A percentile compares a stretch with the other conserved stretches of the same genome.
Evolutionary conservation across 2,888 invertebrate genomes (phyloP).

Genomic region (Rambutsinella grinnellia): DNA sequence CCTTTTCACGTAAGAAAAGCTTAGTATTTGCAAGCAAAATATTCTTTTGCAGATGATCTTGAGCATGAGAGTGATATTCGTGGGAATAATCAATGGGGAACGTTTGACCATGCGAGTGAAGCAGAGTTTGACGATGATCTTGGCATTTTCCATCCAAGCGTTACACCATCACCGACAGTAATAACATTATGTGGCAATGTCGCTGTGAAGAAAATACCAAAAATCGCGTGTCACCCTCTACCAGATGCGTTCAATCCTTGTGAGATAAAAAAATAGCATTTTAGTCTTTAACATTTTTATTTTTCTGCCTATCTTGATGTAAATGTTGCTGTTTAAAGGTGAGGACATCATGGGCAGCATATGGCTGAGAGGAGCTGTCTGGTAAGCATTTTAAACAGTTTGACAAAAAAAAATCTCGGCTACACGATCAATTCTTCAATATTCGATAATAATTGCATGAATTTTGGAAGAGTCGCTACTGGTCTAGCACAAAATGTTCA

Average conservation of each 20-base stretch:
- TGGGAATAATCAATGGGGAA: slow-evolving; percentile 32
- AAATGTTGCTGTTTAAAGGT: slow-evolving; percentile 66
- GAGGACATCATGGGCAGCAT: slow-evolving; percentile 90
- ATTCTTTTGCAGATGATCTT: slow-evolving; percentile 24
- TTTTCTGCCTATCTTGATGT: background rate
- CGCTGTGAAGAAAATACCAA: slow-evolving; percentile 45
- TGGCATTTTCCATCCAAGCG: slow-evolving; percentile 46
- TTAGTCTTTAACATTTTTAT: background rate
- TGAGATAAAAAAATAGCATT: too few species aligned
- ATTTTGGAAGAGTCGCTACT: background rate
- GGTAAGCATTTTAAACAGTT: slow-evolving; percentile 71
- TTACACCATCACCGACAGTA: slow-evolving; percentile 54
- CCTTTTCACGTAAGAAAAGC: too few species aligned
- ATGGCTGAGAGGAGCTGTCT: slow-evolving; percentile 84
- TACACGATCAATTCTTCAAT: background rate
- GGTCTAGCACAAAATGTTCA: too few species aligned
- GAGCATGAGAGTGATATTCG: slow-evolving; percentile 39
- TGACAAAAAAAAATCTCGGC: background rate
- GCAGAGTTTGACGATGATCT: slow-evolving; percentile 27
- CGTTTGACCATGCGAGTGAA: slow-evolving; percentile 21
- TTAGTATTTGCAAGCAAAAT: too few species aligned
- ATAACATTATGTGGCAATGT: slow-evolving; percentile 56
- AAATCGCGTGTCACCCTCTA: slow-evolving; percentile 77
- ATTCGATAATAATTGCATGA: background rate
- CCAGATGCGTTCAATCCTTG: slow-evolving; percentile 89